These are phyloP conservation scores for Podabrus alpinus DNA, from an alignment of 2,888 invertebrate species.

Conservation along the genomic window DNA sequence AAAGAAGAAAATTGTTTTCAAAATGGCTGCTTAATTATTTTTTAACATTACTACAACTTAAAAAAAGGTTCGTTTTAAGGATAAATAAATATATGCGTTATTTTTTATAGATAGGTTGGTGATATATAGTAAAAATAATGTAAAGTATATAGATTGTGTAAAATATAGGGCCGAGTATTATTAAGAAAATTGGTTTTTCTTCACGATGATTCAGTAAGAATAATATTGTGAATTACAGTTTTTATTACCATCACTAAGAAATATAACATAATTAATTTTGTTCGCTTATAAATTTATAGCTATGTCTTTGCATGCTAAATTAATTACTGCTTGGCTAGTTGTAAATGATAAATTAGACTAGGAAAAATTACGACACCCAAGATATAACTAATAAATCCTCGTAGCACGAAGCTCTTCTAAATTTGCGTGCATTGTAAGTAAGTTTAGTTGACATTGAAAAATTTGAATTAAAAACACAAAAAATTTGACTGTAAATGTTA, in stretches of 20 bases:
- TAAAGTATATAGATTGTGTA: not conserved
- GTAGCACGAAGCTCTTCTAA: slow-evolving; percentile 20
- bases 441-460: not conserved
- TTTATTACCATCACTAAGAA: slow-evolving; percentile 23
- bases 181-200: not conserved
- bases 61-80: too few relatives aligned
- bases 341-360: slow-evolving; percentile 27
- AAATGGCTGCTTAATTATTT: not conserved
- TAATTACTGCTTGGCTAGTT: slow-evolving; percentile 28
- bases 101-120: not conserved
- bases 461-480: not conserved
- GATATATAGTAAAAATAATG: not conserved
- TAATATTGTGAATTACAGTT: slow-evolving; percentile 10
- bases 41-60: not conserved
- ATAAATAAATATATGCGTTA: too few relatives aligned
- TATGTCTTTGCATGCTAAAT: slow-evolving; percentile 29
- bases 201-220: not conserved
- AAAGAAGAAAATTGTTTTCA: not conserved
- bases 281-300: slow-evolving; percentile 26
- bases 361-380: slow-evolving; percentile 25
- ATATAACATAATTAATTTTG: slow-evolving; percentile 24
- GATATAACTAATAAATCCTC: slow-evolving; percentile 26
- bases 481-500: not conserved
- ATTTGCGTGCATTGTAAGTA: slow-evolving; percentile 3
- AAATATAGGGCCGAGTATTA: not conserved